Conservation (phyloP, 2,113 vertebrate species). For the Pleuronectes platessa region DNA sequence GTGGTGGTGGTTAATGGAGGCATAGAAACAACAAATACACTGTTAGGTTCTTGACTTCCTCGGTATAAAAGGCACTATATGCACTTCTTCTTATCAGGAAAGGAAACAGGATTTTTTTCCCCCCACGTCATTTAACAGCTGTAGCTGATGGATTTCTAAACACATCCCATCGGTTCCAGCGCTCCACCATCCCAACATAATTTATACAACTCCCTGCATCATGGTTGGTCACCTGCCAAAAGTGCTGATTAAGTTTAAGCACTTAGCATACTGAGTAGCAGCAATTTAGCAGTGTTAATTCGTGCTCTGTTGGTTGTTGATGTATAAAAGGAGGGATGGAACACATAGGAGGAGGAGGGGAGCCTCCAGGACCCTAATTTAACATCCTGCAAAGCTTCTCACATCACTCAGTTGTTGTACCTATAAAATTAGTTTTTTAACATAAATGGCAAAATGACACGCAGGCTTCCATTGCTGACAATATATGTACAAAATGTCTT, state of each 20-base stretch:
- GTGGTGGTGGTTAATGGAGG: conserved; percentile 63
- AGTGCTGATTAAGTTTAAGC: conserved; percentile 20
- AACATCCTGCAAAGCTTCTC: not conserved
- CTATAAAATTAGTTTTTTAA: no score
- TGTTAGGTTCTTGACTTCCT: conserved; percentile 32
- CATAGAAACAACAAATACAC: conserved; percentile 20
- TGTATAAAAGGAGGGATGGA: not conserved
- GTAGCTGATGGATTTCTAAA: conserved; percentile 34
- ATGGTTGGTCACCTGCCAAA: conserved; percentile 31
- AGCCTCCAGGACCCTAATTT: not conserved
- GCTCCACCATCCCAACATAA: conserved; percentile 37
- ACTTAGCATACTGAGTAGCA: conserved; percentile 10
- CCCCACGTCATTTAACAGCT: not conserved
- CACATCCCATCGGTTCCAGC: not conserved
- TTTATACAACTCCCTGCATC: conserved; percentile 19
- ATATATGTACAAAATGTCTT: not conserved
- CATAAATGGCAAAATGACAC: no score
- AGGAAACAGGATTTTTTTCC: conserved; percentile 9
- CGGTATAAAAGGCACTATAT: conserved; percentile 36
- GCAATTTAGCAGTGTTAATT: conserved; percentile 30
- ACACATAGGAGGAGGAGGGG: not conserved
- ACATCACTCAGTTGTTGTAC: not conserved
- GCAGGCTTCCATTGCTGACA: no score
- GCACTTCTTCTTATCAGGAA: conserved; percentile 15
- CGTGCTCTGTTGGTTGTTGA: not conserved